Evolutionary conservation across 2,113 vertebrate genomes (phyloP).

Genomic region (Stercorarius parasiticus): DNA sequence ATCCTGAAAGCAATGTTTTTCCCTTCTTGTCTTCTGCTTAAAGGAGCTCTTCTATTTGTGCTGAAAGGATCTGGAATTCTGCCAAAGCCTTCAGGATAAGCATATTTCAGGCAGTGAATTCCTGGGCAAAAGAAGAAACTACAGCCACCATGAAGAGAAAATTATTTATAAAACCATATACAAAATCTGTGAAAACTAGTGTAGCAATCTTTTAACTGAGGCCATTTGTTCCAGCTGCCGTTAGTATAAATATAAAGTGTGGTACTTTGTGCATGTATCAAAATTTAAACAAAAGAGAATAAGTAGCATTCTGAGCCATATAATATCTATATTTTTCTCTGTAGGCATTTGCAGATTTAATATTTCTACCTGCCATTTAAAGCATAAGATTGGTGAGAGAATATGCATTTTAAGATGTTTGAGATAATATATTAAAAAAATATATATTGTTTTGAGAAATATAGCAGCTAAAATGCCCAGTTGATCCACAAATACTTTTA

Average conservation of each 20-base stretch:
- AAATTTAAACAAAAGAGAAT: background rate
- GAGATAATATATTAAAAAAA: background rate
- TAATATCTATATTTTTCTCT: background rate
- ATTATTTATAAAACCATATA: constrained; percentile 21
- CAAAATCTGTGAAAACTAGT: background rate
- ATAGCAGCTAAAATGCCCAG: background rate
- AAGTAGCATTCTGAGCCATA: background rate
- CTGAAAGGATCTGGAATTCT: constrained; percentile 22
- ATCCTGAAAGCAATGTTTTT: background rate
- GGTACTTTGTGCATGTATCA: background rate
- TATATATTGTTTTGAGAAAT: background rate
- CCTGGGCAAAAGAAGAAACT: background rate
- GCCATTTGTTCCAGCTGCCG: background rate
- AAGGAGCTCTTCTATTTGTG: background rate
- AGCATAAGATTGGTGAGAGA: background rate
- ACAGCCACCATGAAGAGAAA: background rate
- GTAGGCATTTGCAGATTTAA: background rate
- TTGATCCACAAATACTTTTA: background rate
- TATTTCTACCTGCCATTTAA: background rate
- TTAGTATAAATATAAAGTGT: background rate
- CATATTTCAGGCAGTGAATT: constrained; percentile 16
- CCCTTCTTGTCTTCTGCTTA: background rate
- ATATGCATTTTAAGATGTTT: background rate
- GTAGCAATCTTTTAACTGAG: background rate
- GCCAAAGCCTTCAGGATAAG: constrained; percentile 23